Evolutionary conservation across 2,888 invertebrate genomes (phyloP).

Genomic region (Cecidostiba fungosa): DNA sequence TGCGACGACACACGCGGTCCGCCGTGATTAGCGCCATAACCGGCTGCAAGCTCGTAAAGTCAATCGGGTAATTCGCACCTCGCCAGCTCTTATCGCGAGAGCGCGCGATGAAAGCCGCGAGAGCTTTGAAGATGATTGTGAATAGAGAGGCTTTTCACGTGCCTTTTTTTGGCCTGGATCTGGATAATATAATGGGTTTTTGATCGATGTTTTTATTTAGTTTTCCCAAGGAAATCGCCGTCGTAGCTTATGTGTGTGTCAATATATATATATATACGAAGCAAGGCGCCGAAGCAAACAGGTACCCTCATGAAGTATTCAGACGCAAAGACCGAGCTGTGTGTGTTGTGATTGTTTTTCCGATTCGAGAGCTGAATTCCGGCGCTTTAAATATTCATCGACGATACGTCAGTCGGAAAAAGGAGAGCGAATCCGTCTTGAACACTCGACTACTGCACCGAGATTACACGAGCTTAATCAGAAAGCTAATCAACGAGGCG

Average conservation of each 20-base stretch:
- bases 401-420: constrained; percentile 3
- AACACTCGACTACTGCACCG: neutral
- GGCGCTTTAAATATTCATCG: constrained; percentile 27
- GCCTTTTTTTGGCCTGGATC: neutral
- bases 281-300: neutral
- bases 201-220: neutral
- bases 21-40: constrained; percentile 41
- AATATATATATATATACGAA: too few species aligned
- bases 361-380: neutral
- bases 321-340: neutral
- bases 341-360: constrained; percentile 2
- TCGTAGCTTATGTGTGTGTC: too few species aligned
- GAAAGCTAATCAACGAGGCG: neutral
- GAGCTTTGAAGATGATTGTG: constrained; percentile 2
- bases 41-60: constrained; percentile 51
- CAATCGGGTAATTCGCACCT: constrained; percentile 60
- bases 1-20: constrained; percentile 54
- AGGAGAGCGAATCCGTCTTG: neutral
- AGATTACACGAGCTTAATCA: neutral
- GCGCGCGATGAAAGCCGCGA: too few species aligned
- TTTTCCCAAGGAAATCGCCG: neutral
- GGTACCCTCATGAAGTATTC: neutral
- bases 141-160: neutral
- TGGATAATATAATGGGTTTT: neutral
- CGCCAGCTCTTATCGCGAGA: neutral